Percentiles rank a stretch among this genome's conserved stretches.
phyloP scores from a whole-genome alignment of 2,797 vertebrate genomes.

The Sparidentex hasta region DNA sequence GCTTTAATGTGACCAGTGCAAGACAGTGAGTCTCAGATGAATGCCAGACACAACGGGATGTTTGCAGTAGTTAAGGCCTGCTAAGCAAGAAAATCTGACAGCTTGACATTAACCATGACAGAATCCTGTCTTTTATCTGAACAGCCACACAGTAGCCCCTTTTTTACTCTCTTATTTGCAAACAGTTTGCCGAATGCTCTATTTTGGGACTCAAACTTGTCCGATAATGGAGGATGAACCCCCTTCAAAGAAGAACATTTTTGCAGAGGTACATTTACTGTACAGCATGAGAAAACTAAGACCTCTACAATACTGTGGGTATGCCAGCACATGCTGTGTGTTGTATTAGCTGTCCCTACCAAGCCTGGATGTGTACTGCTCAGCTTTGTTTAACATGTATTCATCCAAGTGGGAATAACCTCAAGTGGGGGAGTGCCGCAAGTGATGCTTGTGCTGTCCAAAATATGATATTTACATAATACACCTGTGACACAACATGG shows the following conservation, averaged over 20 bases:
- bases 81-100: neutral
- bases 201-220: constrained; percentile 33
- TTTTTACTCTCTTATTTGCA: constrained; percentile 19
- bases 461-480: constrained; percentile 55
- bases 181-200: constrained; percentile 27
- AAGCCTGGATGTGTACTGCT: constrained; percentile 34
- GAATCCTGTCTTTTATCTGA: constrained; percentile 1
- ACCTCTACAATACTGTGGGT: constrained; percentile 13
- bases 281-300: constrained; percentile 21
- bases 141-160: constrained; percentile 5
- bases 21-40: constrained; percentile 6
- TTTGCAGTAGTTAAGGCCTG: constrained; percentile 14
- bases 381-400: constrained; percentile 46
- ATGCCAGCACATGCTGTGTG: constrained; percentile 28
- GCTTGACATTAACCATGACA: constrained; percentile 19
- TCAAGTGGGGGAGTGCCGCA: constrained; percentile 23
- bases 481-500: constrained; percentile 39
- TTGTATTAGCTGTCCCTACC: constrained; percentile 30
- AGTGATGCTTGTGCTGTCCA: constrained; percentile 70
- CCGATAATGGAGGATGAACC: constrained; percentile 6
- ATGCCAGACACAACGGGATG: constrained; percentile 1
- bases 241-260: constrained; percentile 28
- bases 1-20: neutral
- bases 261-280: constrained; percentile 15
- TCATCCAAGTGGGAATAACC: constrained; percentile 36